Base-by-base conservation (phyloP, 2,888 invertebrate genomes). In the Brenthis ino region DNA sequence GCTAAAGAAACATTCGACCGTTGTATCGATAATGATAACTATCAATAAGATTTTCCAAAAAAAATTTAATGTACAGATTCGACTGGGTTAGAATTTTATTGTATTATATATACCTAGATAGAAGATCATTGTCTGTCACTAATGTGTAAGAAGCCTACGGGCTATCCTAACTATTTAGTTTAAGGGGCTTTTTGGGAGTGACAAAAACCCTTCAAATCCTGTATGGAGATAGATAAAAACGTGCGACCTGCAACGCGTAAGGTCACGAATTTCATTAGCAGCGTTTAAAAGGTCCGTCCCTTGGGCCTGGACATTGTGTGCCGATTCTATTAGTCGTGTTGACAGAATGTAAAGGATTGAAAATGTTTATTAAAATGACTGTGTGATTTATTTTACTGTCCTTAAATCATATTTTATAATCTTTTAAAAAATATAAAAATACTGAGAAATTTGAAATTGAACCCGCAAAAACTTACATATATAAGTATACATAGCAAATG, bases 251-350 rank as follows among this genome's bases (percentile, higher is more conserved):
- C 33, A 57, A 78, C 80, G 76, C 73, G 69, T 72, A 78, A 82
- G 85, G 85, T 86, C 84, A 82, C 85, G 83, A 84, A 84, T 87
- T 87, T 87, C 85, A 87, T 87, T 87, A 86, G 82, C 78, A 79
- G 82, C 82, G 82, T 86, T 83, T 65, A 84, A 84, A 85, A 81
- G 82, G 81, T 73, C 75, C 71, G 73, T 82, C 85, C 77, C 79
- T 64, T 24, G 82, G 82, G 85, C 81, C 74, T 6, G 48, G 20
- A 51, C 57, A 64, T 71, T 71, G 60, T 67, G 68, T 64, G 58
- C 33, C 60, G 61, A 54, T 57, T 65, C 65, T 68, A 57, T 67
- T 68, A 65, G 48, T 55, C 54, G 28, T 28, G 63, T 53, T 53
- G 51, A 66, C 66, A 24, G 47, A 63, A 63, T 54, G 53, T 20